Evolutionary conservation across 2,113 vertebrate species (phyloP).

Genomic region (Tetrao urogallus): DNA sequence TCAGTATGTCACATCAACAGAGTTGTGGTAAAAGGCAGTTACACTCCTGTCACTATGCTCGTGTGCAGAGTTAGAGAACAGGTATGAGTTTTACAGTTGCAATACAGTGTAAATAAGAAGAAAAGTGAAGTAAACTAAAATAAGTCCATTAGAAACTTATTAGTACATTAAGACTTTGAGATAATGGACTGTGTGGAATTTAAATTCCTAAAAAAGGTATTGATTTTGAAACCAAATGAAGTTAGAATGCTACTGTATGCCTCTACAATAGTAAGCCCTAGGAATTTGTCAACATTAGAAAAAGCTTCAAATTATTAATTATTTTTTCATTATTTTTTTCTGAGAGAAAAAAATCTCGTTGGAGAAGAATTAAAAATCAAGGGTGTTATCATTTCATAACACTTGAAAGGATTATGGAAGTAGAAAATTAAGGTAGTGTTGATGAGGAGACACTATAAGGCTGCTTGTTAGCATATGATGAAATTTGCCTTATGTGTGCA

Average conservation of each 20-base stretch:
- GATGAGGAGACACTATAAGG: constrained; percentile 20
- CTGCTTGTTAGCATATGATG: constrained; percentile 19
- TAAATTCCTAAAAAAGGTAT: background rate
- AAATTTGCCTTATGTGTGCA: constrained; percentile 13
- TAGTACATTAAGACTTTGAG: background rate
- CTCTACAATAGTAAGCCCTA: background rate
- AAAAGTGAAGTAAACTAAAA: background rate
- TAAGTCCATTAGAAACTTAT: background rate
- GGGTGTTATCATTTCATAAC: constrained; percentile 4
- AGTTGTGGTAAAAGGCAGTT: background rate
- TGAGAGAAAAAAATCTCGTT: background rate
- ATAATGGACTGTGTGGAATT: background rate
- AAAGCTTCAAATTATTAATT: background rate
- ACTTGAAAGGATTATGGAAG: constrained; percentile 24
- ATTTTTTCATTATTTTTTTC: background rate
- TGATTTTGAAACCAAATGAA: background rate
- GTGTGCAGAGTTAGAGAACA: background rate
- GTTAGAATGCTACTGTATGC: background rate
- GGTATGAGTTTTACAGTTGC: background rate
- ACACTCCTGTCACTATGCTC: background rate
- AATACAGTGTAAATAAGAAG: background rate
- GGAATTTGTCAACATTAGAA: background rate
- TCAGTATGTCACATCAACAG: background rate
- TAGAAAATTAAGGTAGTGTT: constrained; percentile 15
- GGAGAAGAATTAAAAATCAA: background rate